Evolutionary conservation across 2,888 invertebrate genomes (phyloP), one percentile per base, ranked within the genome.

Genomic region (Lasioglossum marginatum): DNA sequence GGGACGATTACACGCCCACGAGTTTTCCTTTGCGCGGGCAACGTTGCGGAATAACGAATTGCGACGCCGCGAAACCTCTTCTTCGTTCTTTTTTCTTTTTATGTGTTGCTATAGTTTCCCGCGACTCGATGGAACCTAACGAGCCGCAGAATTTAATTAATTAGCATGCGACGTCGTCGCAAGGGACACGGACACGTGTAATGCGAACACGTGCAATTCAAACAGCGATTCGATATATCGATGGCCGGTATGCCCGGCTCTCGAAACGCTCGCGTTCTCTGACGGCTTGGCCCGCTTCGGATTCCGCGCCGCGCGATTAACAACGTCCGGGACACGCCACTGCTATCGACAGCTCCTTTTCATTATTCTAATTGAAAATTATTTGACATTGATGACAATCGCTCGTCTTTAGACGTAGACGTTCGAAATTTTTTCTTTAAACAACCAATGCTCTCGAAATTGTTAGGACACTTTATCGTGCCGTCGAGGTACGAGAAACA

Each of bases 1-100:
- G 60, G 60, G 31, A 75, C 60, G 73, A 77, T 72, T 66, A 45
- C 73, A 31, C 68, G 16, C 31, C 70, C 14, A 71, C 77, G n/a
- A 52, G 40, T 66, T 78, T 43, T 60, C 72, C 19, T 60, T 27
- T 66, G 63, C 60, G 77, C 34, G 57, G 48, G 57, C 31, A 27
- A 79, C 10, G 40, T 68, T 23, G n/a, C 31, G 31, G 68, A 68
- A 68, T 68, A 45, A 16, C n/a, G 10, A 52, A 66, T 40, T 68
- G 63, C 40, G 12, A 37, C 5, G 27, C 66, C 27, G 66, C 40
- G 19, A 19, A 16, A 48, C 66, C 27, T 48, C 48, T 48, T 48
- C 45, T 66, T 12, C 45, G 23, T 68, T 77, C 57, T 23, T 23
- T 52, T 23, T 8, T 52, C 10, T 52, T 23, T 52, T 23, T 52